Base-by-base conservation (phyloP, 2,888 invertebrate genomes). In the Neocrepidodera transversa region DNA sequence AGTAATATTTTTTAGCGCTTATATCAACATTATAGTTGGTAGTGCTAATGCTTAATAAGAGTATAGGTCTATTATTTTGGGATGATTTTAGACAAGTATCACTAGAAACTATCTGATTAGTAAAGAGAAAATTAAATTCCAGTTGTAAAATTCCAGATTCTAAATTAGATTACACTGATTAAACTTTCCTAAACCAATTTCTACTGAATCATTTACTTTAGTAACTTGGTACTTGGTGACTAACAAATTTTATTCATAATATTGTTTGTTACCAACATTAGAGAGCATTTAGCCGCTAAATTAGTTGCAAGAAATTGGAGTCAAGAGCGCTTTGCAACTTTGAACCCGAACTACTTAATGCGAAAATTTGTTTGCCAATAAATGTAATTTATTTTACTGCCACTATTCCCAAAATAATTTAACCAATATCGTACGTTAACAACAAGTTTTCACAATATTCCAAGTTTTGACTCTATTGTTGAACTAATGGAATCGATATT, bases 191-290 rank as follows among this genome's bases (percentile, higher is more conserved):
- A 17, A 38, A 16, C 16, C 17, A 17, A 38, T 38, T 38, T 17
- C 38, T 17, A 7, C 17, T 38, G 38, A 38, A 38, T 38, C 38
- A 38, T n/a, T 38, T 17, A 38, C 38, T 38, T 38, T 16, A 16
- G 17, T 17, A 38, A 8, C 17, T 38, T 17, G 38, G 14, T 38
- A 38, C 4, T 11, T 10, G 32, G 32, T 11, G 32, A 32, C 32
- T n/a, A 32, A 32, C 10, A 32, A n/a, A 32, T 32, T 32, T 32
- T 32, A 32, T 32, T 32, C 11, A 32, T 11, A 32, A 11, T 4
- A 32, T 32, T 32, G 32, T 32, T 28, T 28, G 10, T 28, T 32
- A 32, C 32, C 32, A 11, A 32, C 32, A 13, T n/a, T 11, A 10
- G 3, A 32, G 11, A 32, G 11, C 11, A 32, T 32, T 32, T 32